Evolutionary conservation across 2,888 invertebrate species (phyloP), one percentile per base, ranked within the genome.

Genomic region (Trimorus sp.): DNA sequence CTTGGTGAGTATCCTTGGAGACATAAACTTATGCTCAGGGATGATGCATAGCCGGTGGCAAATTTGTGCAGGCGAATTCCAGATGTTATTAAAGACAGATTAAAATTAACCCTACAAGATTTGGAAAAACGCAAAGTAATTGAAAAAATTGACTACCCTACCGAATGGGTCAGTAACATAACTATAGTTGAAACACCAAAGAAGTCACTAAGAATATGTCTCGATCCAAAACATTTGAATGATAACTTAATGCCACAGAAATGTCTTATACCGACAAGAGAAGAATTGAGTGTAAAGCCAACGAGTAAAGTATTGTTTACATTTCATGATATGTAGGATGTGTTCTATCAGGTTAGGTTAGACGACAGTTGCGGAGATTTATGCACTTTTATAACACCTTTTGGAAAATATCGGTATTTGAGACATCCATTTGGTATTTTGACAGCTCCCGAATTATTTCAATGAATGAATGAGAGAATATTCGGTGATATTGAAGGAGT

Each of bases 381-480:
- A 8, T 79, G 62, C 14, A 83, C 80, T 6, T 83, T 84, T 56
- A 79, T 73, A 15, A 85, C 84, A 4, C 83, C 83, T 5, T 85
- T 84, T 69, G 84, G 84, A 0, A 79, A 70, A 63, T 88, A 85
- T 82, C 83, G 85, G 78, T 91, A 87, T 83, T 71, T 80, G 48
- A 84, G 89, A 36, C 38, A 90, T 42, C 88, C 90, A 2, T 90
- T 90, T 86, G 90, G 89, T 0, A 36, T 90, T 7, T 87, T 85
- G 12, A 77, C 84, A 2, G 87, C 89, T 5, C 86, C 89, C 4
- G 91, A 90, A 85, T 87, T 89, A 12, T 90, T 90, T 83, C 89
- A 90, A 74, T 82, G 83, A 40, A 85, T 84, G 66, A 89, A 88
- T 81, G 83, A 85, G 37, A 82, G 79, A 26, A 84, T 87, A 26